Evolutionary conservation across 2,797 vertebrate genomes (phyloP), one percentile per base, ranked within the genome.

Genomic region (Carapus acus): DNA sequence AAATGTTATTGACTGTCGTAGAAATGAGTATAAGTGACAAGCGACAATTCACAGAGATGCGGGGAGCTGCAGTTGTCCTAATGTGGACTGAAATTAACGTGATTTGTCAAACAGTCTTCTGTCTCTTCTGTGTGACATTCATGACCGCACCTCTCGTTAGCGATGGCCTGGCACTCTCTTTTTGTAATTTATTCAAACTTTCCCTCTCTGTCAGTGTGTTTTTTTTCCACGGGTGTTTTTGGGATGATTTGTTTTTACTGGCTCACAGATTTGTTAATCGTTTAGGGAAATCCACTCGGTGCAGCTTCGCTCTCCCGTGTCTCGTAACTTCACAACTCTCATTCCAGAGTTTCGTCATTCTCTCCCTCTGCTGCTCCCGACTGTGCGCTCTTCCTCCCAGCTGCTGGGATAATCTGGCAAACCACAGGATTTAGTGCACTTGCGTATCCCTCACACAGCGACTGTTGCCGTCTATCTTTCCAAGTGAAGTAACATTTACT

Each of bases 211-310:
- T 15, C 14, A 7, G n/a, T n/a, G n/a, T n/a, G n/a, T n/a, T n/a
- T n/a, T n/a, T n/a, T n/a, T n/a, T n/a, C n/a, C n/a, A n/a, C n/a
- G n/a, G n/a, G n/a, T n/a, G n/a, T n/a, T n/a, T n/a, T 15, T 15
- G 34, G 2, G 34, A 3, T n/a, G 2, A 22, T 21, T 22, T 42
- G 11, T 3, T 31, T 64, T 54, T 59, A 36, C 33, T 19, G 45
- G 18, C 21, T 44, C 52, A 53, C 52, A 16, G 16, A 41, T 40
- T 62, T 43, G 16, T 50, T 11, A 24, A 42, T 49, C 24, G 18
- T 19, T 22, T 8, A 43, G 36, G 33, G 33, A 39, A 2, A 20
- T 23, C 16, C 17, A 1, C 2, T 44, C 16, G 43, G n/a, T 45
- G 15, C 20, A 54, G 37, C 6, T 7, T 56, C 33, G 16, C 17